Base-by-base conservation (phyloP, 1,140 invertebrate species). In the Drosophila orena region DNA sequence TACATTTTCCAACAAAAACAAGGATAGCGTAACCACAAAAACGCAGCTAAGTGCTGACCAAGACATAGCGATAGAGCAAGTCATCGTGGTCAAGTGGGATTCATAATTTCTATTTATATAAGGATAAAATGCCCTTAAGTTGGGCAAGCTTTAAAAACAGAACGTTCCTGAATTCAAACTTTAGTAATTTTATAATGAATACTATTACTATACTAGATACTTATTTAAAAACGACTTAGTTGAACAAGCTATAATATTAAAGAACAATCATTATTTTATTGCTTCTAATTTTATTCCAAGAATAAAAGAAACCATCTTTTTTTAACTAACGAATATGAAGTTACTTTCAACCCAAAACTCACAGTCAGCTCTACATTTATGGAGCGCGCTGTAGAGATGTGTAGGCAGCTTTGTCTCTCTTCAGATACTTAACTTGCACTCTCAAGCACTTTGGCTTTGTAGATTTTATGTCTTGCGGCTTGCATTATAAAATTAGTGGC, bases 401-500 rank as follows among this genome's bases (percentile, higher is more conserved):
- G 24, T 40, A 42, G 24, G 34, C 40, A 46, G 27, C n/a, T 54
- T 15, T 61, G 66, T 22, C 46, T 43, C 47, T 46, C 58, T 52
- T 69, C 10, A 37, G n/a, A 50, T 50, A 20, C 53, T 57, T 47
- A 30, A 65, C 66, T 60, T 61, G 44, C 57, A 30, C 49, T 20
- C 43, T 62, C 37, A 44, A 54, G 53, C 49, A 81, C 38, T 61
- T 80, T 77, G 74, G 60, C 73, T 66, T 86, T 85, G 73, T 66
- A 66, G 72, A 69, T 85, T 85, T 85, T 71, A 74, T 75, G 73
- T 77, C 73, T 69, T 80, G 77, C 68, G 81, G 73, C 52, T 40
- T 42, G 64, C 73, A 81, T 81, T 85, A 85, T 77, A 86, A 86
- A 85, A 77, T 85, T 77, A 81, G 68, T 80, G 77, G 61, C 77